phyloP scores from a whole-genome alignment of 2,888 invertebrate species.

The Hydrotaea cyrtoneurina region DNA sequence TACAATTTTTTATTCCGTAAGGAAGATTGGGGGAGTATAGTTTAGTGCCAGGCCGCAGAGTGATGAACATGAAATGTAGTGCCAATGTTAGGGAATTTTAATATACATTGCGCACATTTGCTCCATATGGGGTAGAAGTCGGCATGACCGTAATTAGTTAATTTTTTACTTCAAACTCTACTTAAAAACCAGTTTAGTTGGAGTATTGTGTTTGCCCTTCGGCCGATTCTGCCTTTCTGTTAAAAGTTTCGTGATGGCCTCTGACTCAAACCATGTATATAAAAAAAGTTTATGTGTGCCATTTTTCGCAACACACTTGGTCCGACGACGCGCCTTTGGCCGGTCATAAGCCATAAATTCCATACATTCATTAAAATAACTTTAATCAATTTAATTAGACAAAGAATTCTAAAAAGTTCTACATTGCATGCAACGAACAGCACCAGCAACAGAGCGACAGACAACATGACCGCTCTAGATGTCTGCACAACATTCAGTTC shows the following conservation, averaged over 20 bases:
- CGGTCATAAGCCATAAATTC: slow-evolving; percentile 1
- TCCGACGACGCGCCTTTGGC: neutral
- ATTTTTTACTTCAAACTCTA: no score
- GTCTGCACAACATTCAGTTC: slow-evolving; percentile 33
- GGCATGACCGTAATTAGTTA: no score
- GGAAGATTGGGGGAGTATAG: no score
- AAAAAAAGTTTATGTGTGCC: neutral
- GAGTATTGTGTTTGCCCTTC: no score
- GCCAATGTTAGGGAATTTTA: no score
- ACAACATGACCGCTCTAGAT: slow-evolving; percentile 33
- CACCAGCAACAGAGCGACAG: neutral
- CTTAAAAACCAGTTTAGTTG: no score
- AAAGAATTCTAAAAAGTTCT: slow-evolving; percentile 47
- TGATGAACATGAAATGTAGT: no score
- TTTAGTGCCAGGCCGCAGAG: no score
- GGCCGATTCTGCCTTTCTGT: no score
- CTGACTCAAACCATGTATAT: neutral
- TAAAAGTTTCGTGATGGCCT: neutral
- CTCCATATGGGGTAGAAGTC: no score
- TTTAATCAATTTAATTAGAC: slow-evolving; percentile 66
- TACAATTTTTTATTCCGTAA: no score
- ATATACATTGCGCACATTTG: no score
- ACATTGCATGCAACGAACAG: slow-evolving; percentile 45
- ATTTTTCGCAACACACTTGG: neutral
- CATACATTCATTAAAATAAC: slow-evolving; percentile 51